Evolutionary conservation across 2,888 invertebrate genomes (phyloP).

Genomic region (Drosophila anceps): DNA sequence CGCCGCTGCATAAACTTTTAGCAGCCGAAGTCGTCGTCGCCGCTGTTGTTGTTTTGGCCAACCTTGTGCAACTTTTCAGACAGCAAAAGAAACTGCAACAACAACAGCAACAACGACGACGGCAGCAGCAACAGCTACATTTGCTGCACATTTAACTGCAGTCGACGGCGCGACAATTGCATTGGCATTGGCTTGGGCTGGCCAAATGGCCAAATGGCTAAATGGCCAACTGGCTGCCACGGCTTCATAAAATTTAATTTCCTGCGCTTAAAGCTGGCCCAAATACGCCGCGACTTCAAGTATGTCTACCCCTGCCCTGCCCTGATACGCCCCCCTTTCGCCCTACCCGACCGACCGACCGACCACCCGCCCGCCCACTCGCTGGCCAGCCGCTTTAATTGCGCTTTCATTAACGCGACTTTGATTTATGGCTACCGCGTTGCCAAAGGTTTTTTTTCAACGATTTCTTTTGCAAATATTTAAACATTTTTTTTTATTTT

Average conservation of each 20-base stretch:
- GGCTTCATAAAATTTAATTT: conserved; percentile 80
- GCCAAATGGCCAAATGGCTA: conserved; percentile 68
- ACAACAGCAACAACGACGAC: conserved; percentile 33
- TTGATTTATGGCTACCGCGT: conserved; percentile 82
- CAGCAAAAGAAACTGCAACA: conserved; percentile 74
- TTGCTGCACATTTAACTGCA: conserved; percentile 74
- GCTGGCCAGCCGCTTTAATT: conserved; percentile 73
- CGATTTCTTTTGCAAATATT: conserved; percentile 83
- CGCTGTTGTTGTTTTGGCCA: conserved; percentile 55
- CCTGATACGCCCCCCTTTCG: background rate
- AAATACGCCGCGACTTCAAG: conserved; percentile 62
- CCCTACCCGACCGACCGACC: background rate
- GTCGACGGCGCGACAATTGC: conserved; percentile 69
- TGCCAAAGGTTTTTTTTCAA: conserved; percentile 75
- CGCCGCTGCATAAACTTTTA: conserved; percentile 71
- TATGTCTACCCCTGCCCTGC: conserved; percentile 7
- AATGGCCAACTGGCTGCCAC: conserved; percentile 78
- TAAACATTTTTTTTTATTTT: conserved; percentile 65
- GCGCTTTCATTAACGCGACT: conserved; percentile 83
- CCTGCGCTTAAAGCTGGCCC: conserved; percentile 80
- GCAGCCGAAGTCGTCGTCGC: conserved; percentile 47
- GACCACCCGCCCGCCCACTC: conserved; percentile 45
- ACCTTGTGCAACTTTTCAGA: conserved; percentile 81
- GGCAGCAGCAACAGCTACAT: conserved; percentile 35
- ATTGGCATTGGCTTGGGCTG: conserved; percentile 53